Evolutionary conservation across 2,113 vertebrate species (phyloP).

Genomic region (Trematomus loennbergii): DNA sequence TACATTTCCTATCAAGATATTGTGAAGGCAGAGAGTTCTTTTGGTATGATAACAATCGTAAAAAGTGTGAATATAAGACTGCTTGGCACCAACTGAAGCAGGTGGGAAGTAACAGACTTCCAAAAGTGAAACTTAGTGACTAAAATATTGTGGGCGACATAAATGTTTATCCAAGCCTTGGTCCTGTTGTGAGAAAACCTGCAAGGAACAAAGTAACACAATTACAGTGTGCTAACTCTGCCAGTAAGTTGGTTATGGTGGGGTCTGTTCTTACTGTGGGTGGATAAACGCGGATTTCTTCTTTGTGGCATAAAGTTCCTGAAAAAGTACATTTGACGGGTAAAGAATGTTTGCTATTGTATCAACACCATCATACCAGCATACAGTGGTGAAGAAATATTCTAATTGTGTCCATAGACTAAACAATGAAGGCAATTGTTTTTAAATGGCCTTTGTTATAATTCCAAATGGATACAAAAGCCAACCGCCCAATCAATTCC

Average conservation of each 20-base stretch:
- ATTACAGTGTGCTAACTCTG: constrained; percentile 32
- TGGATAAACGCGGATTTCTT: constrained; percentile 31
- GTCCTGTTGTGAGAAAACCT: constrained; percentile 37
- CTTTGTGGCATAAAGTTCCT: constrained; percentile 9
- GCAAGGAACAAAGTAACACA: constrained; percentile 41
- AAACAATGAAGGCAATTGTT: not conserved
- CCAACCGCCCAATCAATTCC: not conserved
- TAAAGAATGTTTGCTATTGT: not conserved
- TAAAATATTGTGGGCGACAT: constrained; percentile 34
- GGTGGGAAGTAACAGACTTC: constrained; percentile 19
- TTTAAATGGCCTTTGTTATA: not conserved
- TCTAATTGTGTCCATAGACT: not conserved
- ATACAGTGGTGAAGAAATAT: not conserved
- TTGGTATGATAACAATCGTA: not conserved
- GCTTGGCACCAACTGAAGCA: not conserved
- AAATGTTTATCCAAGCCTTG: constrained; percentile 9
- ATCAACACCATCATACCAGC: not conserved
- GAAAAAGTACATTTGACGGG: constrained; percentile 31
- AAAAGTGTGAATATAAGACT: constrained; percentile 9
- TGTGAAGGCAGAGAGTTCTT: not conserved
- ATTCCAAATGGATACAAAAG: not conserved
- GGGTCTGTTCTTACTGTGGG: constrained; percentile 30
- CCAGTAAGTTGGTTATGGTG: constrained; percentile 37
- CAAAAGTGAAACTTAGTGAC: constrained; percentile 5
- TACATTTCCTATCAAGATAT: not conserved